Percentiles rank a stretch among this genome's conserved stretches.
phyloP scores from a whole-genome alignment of 37 sponge, comb jelly and placozoan species.

The Crambe crambe region DNA sequence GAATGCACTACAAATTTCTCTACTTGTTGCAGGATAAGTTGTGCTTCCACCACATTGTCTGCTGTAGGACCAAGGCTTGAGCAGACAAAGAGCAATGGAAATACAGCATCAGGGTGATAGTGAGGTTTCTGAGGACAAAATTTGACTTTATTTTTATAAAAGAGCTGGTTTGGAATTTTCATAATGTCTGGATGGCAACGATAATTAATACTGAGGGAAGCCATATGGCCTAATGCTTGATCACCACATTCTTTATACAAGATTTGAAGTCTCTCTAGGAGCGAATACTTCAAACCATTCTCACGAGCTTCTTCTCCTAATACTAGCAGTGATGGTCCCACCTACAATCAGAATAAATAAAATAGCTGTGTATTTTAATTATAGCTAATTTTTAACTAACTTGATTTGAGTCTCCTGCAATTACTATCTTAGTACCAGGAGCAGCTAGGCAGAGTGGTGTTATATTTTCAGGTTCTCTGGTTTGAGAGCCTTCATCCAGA shows the following conservation, averaged over 20 bases:
- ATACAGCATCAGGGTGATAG: slow-evolving; percentile 37
- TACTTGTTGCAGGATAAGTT: slow-evolving; percentile 8
- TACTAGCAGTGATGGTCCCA: slow-evolving; percentile 73
- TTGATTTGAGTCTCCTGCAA: slow-evolving; percentile 75
- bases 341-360: slow-evolving; percentile 41
- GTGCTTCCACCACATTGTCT: slow-evolving; percentile 9
- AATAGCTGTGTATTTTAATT: no score
- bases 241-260: slow-evolving; percentile 20
- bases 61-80: background rate
- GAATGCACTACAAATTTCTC: background rate
- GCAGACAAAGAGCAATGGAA: slow-evolving; percentile 69
- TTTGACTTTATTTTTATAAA: slow-evolving; percentile 46
- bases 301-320: slow-evolving; percentile 61
- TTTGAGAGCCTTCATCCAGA: slow-evolving; percentile 79
- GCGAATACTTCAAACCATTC: slow-evolving; percentile 60
- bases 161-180: slow-evolving; percentile 36
- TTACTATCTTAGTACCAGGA: slow-evolving; percentile 58
- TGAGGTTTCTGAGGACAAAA: background rate
- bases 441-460: slow-evolving; percentile 62
- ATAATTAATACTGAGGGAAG: slow-evolving; percentile 50
- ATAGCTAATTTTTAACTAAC: slow-evolving; percentile 34
- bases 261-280: slow-evolving; percentile 50
- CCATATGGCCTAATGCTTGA: background rate
- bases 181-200: slow-evolving; percentile 63
- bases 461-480: slow-evolving; percentile 66